phyloP scores from a whole-genome alignment of 2,797 vertebrate genomes.

The Muscicapa comitata region DNA sequence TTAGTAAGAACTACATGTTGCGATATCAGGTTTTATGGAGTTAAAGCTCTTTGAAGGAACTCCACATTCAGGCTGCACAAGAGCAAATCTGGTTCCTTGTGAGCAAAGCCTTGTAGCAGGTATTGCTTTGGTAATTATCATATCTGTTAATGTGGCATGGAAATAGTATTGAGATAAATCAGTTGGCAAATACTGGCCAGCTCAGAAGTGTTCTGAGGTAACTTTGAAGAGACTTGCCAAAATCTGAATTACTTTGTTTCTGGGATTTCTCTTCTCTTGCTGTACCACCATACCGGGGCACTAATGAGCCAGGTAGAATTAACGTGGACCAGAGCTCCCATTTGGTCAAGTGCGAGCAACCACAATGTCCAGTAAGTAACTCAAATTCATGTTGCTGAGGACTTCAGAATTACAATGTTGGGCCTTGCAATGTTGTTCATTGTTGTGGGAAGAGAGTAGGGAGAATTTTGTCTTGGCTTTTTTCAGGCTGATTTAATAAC shows the following conservation, averaged over 20 bases:
- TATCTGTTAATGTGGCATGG: neutral
- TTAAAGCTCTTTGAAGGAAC: neutral
- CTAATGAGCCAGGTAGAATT: neutral
- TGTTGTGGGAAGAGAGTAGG: neutral
- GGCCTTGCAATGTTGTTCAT: too few species aligned
- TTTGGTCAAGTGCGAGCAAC: neutral
- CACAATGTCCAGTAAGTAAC: neutral
- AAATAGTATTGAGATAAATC: neutral
- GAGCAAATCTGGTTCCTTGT: neutral
- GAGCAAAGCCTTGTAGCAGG: slow-evolving; percentile 8
- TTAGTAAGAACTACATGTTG: neutral
- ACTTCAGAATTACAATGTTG: rapidly evolving
- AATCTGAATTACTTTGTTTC: neutral
- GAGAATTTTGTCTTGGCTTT: neutral
- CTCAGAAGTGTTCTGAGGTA: neutral
- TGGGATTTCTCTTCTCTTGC: neutral
- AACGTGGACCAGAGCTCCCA: neutral
- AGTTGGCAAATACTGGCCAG: neutral
- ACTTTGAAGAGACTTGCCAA: neutral
- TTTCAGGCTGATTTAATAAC: neutral
- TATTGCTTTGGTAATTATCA: neutral
- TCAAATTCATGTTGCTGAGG: neutral
- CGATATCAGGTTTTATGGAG: neutral
- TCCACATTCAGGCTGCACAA: neutral
- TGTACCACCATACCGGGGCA: neutral